Conservation (phyloP, 2,888 invertebrate genomes). For the Tuberolachnus salignus region DNA sequence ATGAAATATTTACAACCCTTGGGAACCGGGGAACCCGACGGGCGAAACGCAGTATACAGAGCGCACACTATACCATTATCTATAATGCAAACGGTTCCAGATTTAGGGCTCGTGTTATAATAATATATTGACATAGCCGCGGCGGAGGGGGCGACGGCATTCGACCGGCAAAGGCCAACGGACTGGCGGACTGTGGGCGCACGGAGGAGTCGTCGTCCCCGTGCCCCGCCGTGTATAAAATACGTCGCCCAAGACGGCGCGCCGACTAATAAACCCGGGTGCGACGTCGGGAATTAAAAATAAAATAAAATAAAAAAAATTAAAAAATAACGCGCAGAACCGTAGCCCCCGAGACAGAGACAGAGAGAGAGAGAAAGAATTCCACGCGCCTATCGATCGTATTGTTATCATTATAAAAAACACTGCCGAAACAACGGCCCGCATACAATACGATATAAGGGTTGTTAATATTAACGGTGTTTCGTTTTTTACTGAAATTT, state of each 20-base stretch:
- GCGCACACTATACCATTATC: constrained; percentile 15
- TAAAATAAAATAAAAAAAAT: no score
- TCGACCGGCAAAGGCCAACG: constrained; percentile 35
- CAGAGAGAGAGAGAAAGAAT: no score
- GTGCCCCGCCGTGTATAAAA: constrained; percentile 17
- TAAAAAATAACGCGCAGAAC: constrained; percentile 9
- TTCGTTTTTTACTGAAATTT: no score
- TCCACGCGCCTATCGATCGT: no score
- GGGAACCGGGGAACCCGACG: constrained; percentile 39
- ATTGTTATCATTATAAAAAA: no score
- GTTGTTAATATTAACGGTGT: no score
- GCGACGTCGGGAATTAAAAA: constrained; percentile 7
- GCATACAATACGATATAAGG: no score
- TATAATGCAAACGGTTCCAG: constrained; percentile 52
- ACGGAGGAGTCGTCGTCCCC: constrained; percentile 17
- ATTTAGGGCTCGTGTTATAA: constrained; percentile 37
- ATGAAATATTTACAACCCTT: constrained; percentile 54
- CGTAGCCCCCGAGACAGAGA: no score
- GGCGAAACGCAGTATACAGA: background rate
- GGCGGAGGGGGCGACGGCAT: background rate
- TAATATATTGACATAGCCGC: constrained; percentile 43
- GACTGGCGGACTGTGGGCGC: constrained; percentile 9
- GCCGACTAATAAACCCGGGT: constrained; percentile 22
- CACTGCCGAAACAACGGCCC: no score
- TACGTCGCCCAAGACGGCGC: constrained; percentile 46